Evolutionary conservation across 2,888 invertebrate species (phyloP).

Genomic region (Lasioglossum leucozonium): DNA sequence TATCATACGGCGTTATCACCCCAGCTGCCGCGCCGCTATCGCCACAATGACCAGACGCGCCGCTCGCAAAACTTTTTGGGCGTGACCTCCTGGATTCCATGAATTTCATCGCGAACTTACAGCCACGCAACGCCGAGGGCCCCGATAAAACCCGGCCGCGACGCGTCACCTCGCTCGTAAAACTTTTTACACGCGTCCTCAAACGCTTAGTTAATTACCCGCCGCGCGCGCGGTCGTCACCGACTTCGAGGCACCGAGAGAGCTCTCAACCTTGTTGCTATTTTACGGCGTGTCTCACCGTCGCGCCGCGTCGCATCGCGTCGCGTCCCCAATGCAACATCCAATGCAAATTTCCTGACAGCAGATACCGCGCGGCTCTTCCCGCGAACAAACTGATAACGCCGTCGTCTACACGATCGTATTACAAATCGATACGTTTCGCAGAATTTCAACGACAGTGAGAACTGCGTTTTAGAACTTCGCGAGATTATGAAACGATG

Average conservation of each 20-base stretch:
- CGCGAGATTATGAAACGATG: not conserved
- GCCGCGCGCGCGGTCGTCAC: slow-evolving; percentile 1
- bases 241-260: slow-evolving; percentile 6
- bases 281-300: slow-evolving; percentile 29
- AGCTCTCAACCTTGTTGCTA: slow-evolving; percentile 7
- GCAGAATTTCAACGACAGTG: no score
- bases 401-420: not conserved
- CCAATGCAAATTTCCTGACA: slow-evolving; percentile 2
- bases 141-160: slow-evolving; percentile 36
- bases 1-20: slow-evolving; percentile 58
- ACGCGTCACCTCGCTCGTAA: slow-evolving; percentile 34
- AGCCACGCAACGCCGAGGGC: slow-evolving; percentile 6
- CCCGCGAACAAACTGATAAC: not conserved
- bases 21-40: slow-evolving; percentile 58
- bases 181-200: slow-evolving; percentile 29
- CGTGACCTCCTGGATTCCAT: slow-evolving; percentile 54
- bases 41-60: slow-evolving; percentile 40
- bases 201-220: slow-evolving; percentile 41
- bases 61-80: slow-evolving; percentile 47
- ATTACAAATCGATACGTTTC: not conserved
- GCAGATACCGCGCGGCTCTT: not conserved
- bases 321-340: not conserved
- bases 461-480: not conserved
- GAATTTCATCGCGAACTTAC: slow-evolving; percentile 49
- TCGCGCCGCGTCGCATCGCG: no score